These are phyloP conservation scores for Stenodema calcarata DNA, from an alignment of 2,888 invertebrate genomes.

Conservation along the genomic window DNA sequence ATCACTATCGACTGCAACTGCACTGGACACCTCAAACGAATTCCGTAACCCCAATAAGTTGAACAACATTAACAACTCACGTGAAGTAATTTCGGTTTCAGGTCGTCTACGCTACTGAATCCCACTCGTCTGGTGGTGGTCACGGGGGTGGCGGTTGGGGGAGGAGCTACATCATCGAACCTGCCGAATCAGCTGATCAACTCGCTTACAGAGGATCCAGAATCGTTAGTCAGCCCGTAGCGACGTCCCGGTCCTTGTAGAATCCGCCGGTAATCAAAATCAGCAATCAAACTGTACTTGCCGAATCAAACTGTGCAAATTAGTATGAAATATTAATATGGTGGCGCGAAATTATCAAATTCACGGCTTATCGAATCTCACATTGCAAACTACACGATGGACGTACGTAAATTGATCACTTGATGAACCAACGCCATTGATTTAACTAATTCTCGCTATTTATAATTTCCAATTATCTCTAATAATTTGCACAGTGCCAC, in stretches of 20 bases:
- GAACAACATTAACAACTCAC: conserved; percentile 25
- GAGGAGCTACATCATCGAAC: conserved; percentile 23
- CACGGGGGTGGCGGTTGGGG: conserved; percentile 55
- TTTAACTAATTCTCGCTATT: too few relatives aligned
- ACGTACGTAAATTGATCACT: too few relatives aligned
- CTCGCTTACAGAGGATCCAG: not conserved
- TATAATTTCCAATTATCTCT: too few relatives aligned
- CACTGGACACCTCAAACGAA: not conserved
- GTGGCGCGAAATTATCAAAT: not conserved
- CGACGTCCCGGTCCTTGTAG: not conserved
- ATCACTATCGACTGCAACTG: not conserved
- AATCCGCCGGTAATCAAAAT: not conserved
- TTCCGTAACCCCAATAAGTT: not conserved
- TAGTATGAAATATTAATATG: too few relatives aligned
- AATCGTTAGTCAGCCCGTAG: not conserved
- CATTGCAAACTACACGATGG: not conserved
- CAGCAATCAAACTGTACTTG: too few relatives aligned
- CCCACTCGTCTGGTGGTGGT: conserved; percentile 43
- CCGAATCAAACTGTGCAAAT: not conserved
- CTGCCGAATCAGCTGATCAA: not conserved
- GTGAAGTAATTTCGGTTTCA: conserved; percentile 19
- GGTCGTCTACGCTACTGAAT: conserved; percentile 54
- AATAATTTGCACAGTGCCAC: too few relatives aligned
- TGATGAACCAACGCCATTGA: too few relatives aligned
- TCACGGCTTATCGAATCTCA: too few relatives aligned